A percentile compares a stretch with the other conserved stretches of the same genome.
Conservation (phyloP, 1,140 invertebrate genomes). For the Campoletis sonorensis region DNA sequence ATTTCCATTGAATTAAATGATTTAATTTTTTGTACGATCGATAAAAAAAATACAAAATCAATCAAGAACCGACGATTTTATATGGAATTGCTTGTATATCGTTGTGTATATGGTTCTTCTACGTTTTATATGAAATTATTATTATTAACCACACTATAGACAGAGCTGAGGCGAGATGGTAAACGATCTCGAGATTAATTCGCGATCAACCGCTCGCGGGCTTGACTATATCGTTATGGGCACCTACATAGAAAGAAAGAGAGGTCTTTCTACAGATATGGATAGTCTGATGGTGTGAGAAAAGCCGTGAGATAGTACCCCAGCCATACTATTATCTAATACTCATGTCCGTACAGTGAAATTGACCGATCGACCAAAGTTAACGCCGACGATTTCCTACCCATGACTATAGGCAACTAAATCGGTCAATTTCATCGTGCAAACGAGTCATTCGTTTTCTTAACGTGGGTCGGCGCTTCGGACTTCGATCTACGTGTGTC, state of each 20-base stretch:
- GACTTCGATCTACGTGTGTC: no score
- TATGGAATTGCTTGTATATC: not conserved
- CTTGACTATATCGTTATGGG: conserved; percentile 18
- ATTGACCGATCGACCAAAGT: not conserved
- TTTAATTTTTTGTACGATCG: no score
- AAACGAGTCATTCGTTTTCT: not conserved
- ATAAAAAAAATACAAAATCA: no score
- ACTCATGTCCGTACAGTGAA: not conserved
- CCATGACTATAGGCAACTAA: not conserved
- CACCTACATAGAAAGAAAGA: not conserved
- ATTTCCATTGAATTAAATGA: no score
- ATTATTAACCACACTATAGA: conserved; percentile 19
- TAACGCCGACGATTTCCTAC: not conserved
- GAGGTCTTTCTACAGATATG: not conserved
- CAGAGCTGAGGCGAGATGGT: conserved; percentile 19
- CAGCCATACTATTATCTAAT: conserved; percentile 19
- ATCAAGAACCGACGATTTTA: no score
- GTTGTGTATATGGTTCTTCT: not conserved
- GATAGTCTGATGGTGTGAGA: conserved; percentile 16
- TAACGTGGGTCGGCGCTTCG: no score
- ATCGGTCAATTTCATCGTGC: conserved; percentile 27
- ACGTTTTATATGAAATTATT: conserved; percentile 9
- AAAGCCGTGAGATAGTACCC: conserved; percentile 11
- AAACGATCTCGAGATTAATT: conserved; percentile 38
- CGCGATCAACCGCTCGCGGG: conserved; percentile 35